These are phyloP conservation scores for Neomorphus geoffroyi DNA, from an alignment of 2,797 vertebrate species.

Conservation along the genomic window DNA sequence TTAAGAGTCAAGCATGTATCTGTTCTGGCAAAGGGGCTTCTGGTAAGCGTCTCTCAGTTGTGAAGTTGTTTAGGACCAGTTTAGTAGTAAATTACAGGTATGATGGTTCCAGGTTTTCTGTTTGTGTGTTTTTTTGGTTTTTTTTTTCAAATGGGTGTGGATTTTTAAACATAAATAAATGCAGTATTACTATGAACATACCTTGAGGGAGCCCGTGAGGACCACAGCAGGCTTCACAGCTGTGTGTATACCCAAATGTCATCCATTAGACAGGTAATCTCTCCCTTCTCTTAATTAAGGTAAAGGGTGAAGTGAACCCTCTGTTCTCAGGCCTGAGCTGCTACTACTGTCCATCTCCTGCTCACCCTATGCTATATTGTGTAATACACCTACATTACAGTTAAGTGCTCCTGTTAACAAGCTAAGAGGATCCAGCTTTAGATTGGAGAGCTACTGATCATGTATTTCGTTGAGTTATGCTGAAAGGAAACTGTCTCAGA, in stretches of 20 bases:
- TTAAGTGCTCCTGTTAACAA: background rate
- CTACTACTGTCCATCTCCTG: background rate
- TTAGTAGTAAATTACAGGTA: background rate
- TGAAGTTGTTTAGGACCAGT: background rate
- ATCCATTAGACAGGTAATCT: background rate
- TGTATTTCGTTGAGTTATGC: background rate
- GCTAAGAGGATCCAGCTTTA: background rate
- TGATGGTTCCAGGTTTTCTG: background rate
- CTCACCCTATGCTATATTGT: fast-evolving
- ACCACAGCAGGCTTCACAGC: background rate
- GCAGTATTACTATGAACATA: background rate
- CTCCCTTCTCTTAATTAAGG: background rate
- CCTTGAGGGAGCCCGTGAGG: background rate
- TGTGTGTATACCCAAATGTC: fast-evolving
- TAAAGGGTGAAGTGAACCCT: background rate
- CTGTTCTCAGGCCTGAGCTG: background rate
- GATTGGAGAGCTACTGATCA: background rate
- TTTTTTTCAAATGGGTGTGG: background rate
- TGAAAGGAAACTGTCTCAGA: background rate
- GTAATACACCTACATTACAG: background rate
- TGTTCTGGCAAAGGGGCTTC: background rate
- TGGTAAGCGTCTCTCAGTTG: background rate
- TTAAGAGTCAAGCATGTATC: background rate
- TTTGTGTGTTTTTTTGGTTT: too few species aligned
- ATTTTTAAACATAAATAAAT: background rate